These are phyloP conservation scores for Orchesellides sinensis DNA, from an alignment of 2,888 invertebrate species.

Conservation along the genomic window DNA sequence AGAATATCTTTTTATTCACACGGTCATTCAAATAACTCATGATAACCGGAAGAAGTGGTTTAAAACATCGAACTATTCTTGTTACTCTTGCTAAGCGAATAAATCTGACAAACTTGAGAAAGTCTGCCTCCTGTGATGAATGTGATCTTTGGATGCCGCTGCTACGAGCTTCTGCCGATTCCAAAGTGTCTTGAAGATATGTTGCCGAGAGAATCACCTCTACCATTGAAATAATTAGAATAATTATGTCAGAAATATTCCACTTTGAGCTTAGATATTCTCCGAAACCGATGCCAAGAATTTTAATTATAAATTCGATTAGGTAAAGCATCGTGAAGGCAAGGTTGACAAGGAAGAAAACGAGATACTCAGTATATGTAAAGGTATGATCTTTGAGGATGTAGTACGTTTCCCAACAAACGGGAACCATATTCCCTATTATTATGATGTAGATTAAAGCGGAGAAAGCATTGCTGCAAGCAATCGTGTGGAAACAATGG, in stretches of 20 bases:
- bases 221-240: constrained; percentile 62
- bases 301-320: constrained; percentile 65
- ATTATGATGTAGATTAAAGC: constrained; percentile 69
- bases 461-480: constrained; percentile 77
- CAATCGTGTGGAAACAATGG: constrained; percentile 61
- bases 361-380: constrained; percentile 4
- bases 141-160: constrained; percentile 46
- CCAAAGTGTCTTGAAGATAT: constrained; percentile 77
- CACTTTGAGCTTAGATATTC: constrained; percentile 67
- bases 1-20: constrained; percentile 81
- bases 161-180: constrained; percentile 65
- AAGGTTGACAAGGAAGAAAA: constrained; percentile 53
- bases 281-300: constrained; percentile 60
- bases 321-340: constrained; percentile 61
- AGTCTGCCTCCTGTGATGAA: constrained; percentile 78
- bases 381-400: constrained; percentile 26
- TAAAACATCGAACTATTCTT: constrained; percentile 75
- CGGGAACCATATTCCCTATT: constrained; percentile 71
- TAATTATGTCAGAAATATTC: constrained; percentile 67
- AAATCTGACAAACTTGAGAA: constrained; percentile 79
- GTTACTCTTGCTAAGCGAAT: constrained; percentile 78
- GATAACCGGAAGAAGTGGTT: constrained; percentile 79
- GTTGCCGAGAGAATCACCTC: constrained; percentile 78
- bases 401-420: constrained; percentile 76
- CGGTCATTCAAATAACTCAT: constrained; percentile 80